Conservation (phyloP, 2,797 vertebrate species). For the Enteromius fasciolatus region DNA sequence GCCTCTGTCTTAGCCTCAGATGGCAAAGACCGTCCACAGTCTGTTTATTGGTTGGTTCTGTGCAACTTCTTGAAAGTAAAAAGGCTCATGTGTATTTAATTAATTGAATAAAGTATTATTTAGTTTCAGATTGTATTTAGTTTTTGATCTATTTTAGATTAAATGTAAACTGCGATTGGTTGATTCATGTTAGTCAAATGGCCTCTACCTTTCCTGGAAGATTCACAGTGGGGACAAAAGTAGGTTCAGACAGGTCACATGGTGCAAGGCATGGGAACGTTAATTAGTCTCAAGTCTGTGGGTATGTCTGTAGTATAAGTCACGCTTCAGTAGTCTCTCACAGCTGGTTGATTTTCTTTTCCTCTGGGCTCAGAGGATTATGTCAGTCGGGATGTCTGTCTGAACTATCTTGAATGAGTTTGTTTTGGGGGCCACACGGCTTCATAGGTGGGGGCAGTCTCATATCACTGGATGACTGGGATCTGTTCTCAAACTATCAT, state of each 20-base stretch:
- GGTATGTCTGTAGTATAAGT: slow-evolving; percentile 35
- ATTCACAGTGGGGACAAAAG: slow-evolving; percentile 53
- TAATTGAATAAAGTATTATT: neutral
- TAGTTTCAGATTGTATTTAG: neutral
- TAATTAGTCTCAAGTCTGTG: slow-evolving; percentile 52
- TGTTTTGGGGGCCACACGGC: slow-evolving; percentile 5
- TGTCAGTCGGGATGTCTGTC: neutral
- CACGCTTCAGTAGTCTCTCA: slow-evolving; percentile 23
- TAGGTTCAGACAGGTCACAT: slow-evolving; percentile 55
- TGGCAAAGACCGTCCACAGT: neutral
- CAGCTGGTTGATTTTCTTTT: slow-evolving; percentile 23
- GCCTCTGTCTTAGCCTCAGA: neutral
- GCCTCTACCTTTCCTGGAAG: neutral
- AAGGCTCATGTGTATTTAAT: neutral
- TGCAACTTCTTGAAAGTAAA: neutral
- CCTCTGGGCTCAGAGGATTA: slow-evolving; percentile 3
- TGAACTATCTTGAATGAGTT: slow-evolving; percentile 3
- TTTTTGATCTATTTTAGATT: neutral
- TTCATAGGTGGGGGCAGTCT: neutral
- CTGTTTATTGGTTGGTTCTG: neutral
- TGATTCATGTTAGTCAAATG: neutral
- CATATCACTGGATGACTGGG: neutral
- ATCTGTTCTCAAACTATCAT: neutral
- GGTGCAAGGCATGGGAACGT: slow-evolving; percentile 52
- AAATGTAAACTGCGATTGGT: too few species aligned